Evolutionary conservation across 2,888 invertebrate genomes (phyloP).

Genomic region (Luperina testacea): DNA sequence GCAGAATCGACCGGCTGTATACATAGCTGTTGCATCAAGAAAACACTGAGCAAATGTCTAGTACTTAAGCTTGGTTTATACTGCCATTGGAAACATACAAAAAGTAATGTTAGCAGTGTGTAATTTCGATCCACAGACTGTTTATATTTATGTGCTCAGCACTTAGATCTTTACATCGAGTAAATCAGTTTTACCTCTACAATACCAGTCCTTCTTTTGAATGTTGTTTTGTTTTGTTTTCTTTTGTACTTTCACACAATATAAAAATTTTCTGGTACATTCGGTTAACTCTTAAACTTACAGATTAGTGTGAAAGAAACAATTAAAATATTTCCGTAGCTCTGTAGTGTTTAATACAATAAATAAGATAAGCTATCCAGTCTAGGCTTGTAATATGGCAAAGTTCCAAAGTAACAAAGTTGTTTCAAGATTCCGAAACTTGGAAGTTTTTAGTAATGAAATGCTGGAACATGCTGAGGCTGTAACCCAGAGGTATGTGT

Average conservation of each 20-base stretch:
- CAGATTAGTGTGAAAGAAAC: conserved; percentile 18
- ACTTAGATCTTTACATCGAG: background rate
- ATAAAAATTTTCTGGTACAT: background rate
- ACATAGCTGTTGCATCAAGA: background rate
- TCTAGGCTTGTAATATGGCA: conserved; percentile 37
- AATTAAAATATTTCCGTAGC: conserved; percentile 46
- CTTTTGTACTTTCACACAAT: background rate
- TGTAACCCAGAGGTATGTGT: conserved; percentile 96
- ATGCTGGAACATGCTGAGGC: conserved; percentile 91
- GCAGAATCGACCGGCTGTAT: background rate
- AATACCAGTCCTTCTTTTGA: background rate
- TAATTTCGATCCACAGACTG: conserved; percentile 97
- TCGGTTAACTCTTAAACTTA: background rate
- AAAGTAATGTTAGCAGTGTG: conserved; percentile 50
- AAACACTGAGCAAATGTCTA: background rate
- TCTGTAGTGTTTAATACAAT: conserved; percentile 32
- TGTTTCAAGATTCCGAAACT: conserved; percentile 44
- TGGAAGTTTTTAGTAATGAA: conserved; percentile 49
- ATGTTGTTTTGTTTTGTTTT: too few relatives aligned
- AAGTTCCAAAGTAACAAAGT: conserved; percentile 36
- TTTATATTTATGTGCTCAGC: conserved; percentile 93
- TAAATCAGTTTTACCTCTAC: background rate
- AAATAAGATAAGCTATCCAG: conserved; percentile 57
- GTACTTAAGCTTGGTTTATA: background rate
- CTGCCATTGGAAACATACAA: background rate